Percentiles rank a stretch among this genome's conserved stretches.
phyloP scores from a whole-genome alignment of 2,888 invertebrate species.

The Cryptosula pallasiana region DNA sequence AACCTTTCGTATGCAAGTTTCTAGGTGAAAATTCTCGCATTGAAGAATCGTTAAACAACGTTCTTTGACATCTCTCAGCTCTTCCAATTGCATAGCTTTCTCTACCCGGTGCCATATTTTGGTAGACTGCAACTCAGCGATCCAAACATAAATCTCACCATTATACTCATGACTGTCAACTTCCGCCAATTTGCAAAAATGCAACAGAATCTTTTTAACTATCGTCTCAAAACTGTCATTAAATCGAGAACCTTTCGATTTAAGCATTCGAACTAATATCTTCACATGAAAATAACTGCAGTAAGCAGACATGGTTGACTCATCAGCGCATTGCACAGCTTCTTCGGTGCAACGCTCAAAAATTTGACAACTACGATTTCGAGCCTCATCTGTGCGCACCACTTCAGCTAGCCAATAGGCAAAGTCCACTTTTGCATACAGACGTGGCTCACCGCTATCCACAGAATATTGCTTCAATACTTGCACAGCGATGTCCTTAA shows the following conservation, averaged over 20 bases:
- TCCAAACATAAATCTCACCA: neutral
- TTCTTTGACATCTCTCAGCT: neutral
- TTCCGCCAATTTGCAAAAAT: neutral
- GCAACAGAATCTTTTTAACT: neutral
- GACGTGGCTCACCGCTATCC: neutral
- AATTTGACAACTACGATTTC: neutral
- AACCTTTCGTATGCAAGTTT: neutral
- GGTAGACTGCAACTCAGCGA: neutral
- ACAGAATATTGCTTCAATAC: neutral
- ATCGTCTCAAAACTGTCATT: neutral
- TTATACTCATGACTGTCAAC: neutral
- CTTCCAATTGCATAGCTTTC: neutral
- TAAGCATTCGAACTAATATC: slow-evolving; percentile 9
- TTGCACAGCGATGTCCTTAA: neutral
- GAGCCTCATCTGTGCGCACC: neutral
- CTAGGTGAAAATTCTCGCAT: neutral
- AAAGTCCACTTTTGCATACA: slow-evolving; percentile 1
- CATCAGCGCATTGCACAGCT: neutral
- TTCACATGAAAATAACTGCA: slow-evolving; percentile 19
- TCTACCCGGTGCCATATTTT: neutral
- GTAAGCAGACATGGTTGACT: neutral
- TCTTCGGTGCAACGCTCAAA: neutral
- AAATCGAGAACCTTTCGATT: neutral
- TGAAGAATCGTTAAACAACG: neutral
- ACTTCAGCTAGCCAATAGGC: slow-evolving; percentile 4